Evolutionary conservation across 1,140 invertebrate species (phyloP), one percentile per base, ranked within the genome.

Genomic region (Drosophila nannoptera): DNA sequence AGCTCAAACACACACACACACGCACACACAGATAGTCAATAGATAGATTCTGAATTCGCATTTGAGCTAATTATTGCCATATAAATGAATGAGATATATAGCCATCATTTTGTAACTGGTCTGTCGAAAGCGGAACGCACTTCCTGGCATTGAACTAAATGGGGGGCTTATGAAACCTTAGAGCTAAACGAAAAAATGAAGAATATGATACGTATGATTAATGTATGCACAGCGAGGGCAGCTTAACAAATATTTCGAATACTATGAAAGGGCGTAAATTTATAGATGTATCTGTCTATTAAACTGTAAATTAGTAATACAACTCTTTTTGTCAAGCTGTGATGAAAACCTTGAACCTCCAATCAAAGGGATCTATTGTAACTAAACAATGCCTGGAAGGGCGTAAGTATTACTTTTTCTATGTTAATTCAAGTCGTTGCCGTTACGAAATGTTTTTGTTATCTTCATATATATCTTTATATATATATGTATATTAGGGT

Each of bases 111-210:
- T 58, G 71, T 75, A 67, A 70, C 70, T 78, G 64, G 69, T 62
- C 55, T 63, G 69, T 45, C 73, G 73, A 72, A 84, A 83, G 73
- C 80, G 76, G 80, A 83, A 80, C 80, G 52, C 73, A 84, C 80
- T 84, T 84, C 81, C 80, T 84, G 80, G 80, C 80, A 86, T 80
- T 84, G 80, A 84, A 71, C 76, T 48, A 67, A 78, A 83, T 76
- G 73, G 56, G 22, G 22, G 69, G 68, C 78, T 78, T 78, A 31
- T 86, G 80, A 84, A 84, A 84, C 69, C 63, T 77, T 69, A 84
- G 77, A 80, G 56, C 62, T 29, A 59, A 45, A 66, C 55, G 32
- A 40, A 71, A 61, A 65, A 53, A 52, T n/a, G 36, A 45, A 52
- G 59, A 61, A 65, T 31, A 59, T 14, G 14, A 38, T 11, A 60